A percentile compares a stretch with the other conserved stretches of the same genome.
phyloP scores from a whole-genome alignment of 64 coral and sea anemone species.

The Anthopleura sola region DNA sequence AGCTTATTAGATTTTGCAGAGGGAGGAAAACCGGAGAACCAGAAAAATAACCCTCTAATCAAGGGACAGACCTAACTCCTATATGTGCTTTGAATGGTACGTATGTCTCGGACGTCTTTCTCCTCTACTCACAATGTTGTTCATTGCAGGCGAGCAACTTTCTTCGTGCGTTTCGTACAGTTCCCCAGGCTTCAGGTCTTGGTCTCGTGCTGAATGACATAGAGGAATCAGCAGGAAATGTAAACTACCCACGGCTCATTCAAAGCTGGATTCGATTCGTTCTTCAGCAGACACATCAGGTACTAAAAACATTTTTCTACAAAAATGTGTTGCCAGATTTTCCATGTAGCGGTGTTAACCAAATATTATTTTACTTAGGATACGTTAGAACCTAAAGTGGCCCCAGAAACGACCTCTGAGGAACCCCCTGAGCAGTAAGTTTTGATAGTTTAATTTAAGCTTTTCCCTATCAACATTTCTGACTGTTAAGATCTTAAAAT shows the following conservation, averaged over 20 bases:
- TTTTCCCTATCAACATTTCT: background rate
- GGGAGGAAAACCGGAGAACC: too few species aligned
- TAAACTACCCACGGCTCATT: constrained; percentile 84
- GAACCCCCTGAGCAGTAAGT: constrained; percentile 10
- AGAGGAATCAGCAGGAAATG: constrained; percentile 83
- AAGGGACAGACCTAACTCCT: too few species aligned
- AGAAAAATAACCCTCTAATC: too few species aligned
- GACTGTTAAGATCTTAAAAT: background rate
- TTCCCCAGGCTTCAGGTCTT: constrained; percentile 91
- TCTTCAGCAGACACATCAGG: constrained; percentile 93
- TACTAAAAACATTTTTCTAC: constrained; percentile 6
- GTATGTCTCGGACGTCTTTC: background rate
- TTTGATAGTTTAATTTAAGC: background rate
- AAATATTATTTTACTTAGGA: constrained; percentile 7
- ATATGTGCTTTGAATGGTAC: too few species aligned
- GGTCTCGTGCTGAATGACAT: constrained; percentile 84
- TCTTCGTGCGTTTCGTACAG: constrained; percentile 92
- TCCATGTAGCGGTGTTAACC: background rate
- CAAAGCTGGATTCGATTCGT: constrained; percentile 98
- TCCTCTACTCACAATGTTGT: background rate
- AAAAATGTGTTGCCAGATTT: background rate
- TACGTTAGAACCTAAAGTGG: constrained; percentile 46
- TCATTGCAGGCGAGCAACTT: constrained; percentile 85
- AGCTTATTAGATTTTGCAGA: too few species aligned
- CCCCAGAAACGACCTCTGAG: background rate